These are phyloP conservation scores for Panagrolaimus sp. DNA, from an alignment of 1,140 invertebrate species.

Conservation along the genomic window DNA sequence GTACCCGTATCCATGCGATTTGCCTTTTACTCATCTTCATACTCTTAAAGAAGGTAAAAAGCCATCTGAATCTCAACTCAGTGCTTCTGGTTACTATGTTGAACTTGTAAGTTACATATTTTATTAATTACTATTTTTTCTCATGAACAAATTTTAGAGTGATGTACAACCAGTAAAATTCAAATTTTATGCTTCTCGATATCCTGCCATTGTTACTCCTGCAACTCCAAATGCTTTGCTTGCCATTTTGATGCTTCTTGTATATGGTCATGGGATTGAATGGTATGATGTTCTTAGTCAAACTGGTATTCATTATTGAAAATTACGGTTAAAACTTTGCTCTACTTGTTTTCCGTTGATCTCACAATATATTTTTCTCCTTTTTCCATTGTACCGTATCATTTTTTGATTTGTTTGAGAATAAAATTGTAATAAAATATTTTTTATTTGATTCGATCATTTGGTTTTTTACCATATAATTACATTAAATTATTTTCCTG, in stretches of 20 bases:
- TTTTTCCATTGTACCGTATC: no score
- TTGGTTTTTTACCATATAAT: no score
- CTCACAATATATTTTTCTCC: no score
- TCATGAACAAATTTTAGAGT: neutral
- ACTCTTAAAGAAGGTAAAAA: slow-evolving; percentile 5
- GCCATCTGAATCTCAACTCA: slow-evolving; percentile 3
- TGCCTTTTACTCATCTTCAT: slow-evolving; percentile 21
- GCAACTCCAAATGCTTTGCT: neutral
- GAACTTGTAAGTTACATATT: slow-evolving; percentile 11
- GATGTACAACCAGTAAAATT: neutral
- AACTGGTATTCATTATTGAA: no score
- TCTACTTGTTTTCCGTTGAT: no score
- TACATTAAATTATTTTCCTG: no score
- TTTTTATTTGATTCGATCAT: no score
- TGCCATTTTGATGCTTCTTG: neutral
- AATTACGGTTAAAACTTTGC: no score
- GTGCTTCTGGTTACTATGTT: slow-evolving; percentile 22
- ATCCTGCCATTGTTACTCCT: neutral
- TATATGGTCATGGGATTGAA: no score
- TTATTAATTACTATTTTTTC: neutral
- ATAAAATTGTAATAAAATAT: no score
- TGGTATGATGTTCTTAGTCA: no score
- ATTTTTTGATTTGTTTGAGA: no score
- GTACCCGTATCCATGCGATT: neutral
- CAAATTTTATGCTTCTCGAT: slow-evolving; percentile 7